Base-by-base conservation (phyloP, 1,140 invertebrate genomes). In the Leptopilina clavipes region DNA sequence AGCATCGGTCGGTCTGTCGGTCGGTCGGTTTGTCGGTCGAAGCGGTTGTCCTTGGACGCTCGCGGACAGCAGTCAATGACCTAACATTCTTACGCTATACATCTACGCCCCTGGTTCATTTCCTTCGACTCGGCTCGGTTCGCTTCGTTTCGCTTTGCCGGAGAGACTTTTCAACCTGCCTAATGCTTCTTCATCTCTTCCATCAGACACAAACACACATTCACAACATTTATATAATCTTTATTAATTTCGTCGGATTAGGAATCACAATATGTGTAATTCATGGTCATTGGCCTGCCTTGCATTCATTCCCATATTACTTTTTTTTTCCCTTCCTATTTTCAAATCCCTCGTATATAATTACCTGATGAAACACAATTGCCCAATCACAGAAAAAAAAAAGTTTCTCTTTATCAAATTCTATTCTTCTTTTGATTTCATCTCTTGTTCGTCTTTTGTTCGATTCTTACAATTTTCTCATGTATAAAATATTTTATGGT, bases 51-150 rank as follows among this genome's bases (percentile, higher is more conserved):
- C 88, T 89, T 89, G 88, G 86, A 89, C 83, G 79, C 87, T 89
- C 88, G 86, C 86, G 84, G 87, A 88, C 87, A 87, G 86, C 88
- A 89, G 88, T 89, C 88, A 89, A 89, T 89, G 88, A 89, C 88
- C 88, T 85, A 87, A 83, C 82, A 83, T 83, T 81, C 82, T 83
- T 81, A 83, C 45, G 70, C 72, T 65, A 79, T 52, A 52, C 48
- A 52, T 52, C 72, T 75, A 76, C 70, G 71, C 74, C 75, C 80
- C 75, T 84, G 71, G 76, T 81, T 80, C 75, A 79, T 73, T 81
- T 81, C 82, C 81, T 80, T 85, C 79, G 81, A 78, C 70, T 83
- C 82, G 78, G 65, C 81, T 84, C 83, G 74, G 75, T 82, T 84
- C 83, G 73, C 81, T 82, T 85, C 81, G 79, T 73, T 79, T 84